Conservation (phyloP, 1,140 invertebrate species). For the Mya arenaria region DNA sequence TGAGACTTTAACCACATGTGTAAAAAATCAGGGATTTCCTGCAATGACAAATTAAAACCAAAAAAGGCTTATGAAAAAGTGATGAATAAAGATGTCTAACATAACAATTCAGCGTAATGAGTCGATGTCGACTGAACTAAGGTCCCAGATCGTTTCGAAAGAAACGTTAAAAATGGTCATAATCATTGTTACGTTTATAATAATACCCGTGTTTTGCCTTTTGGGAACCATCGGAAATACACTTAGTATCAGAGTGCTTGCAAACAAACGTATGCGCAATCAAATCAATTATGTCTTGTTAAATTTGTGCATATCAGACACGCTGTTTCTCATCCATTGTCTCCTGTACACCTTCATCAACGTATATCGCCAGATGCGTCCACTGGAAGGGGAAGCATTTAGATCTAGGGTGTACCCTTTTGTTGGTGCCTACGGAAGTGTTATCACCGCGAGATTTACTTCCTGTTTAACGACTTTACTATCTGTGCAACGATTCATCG, state of each 20-base stretch:
- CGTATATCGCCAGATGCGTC: slow-evolving; percentile 60
- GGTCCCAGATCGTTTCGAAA: no score
- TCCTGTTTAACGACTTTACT: slow-evolving; percentile 70
- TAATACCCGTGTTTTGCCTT: slow-evolving; percentile 65
- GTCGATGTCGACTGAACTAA: no score
- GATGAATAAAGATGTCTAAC: no score
- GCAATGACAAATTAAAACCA: no score
- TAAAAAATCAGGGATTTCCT: no score
- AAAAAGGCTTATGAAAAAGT: no score
- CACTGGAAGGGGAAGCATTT: slow-evolving; percentile 55
- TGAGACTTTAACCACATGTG: no score
- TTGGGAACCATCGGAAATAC: slow-evolving; percentile 74
- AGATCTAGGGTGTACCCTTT: slow-evolving; percentile 65
- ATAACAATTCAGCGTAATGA: no score
- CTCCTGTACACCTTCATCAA: slow-evolving; percentile 64
- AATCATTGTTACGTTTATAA: slow-evolving; percentile 66
- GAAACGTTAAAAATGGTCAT: no score
- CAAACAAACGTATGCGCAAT: slow-evolving; percentile 69
- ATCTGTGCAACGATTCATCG: slow-evolving; percentile 72
- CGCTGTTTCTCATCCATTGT: slow-evolving; percentile 70
- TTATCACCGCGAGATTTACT: slow-evolving; percentile 72
- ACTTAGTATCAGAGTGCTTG: slow-evolving; percentile 67
- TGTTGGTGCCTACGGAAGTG: slow-evolving; percentile 71
- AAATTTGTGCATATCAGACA: slow-evolving; percentile 71
- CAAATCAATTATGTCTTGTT: slow-evolving; percentile 70